phyloP scores from a whole-genome alignment of 2,113 vertebrate species.

The Perccottus glenii region DNA sequence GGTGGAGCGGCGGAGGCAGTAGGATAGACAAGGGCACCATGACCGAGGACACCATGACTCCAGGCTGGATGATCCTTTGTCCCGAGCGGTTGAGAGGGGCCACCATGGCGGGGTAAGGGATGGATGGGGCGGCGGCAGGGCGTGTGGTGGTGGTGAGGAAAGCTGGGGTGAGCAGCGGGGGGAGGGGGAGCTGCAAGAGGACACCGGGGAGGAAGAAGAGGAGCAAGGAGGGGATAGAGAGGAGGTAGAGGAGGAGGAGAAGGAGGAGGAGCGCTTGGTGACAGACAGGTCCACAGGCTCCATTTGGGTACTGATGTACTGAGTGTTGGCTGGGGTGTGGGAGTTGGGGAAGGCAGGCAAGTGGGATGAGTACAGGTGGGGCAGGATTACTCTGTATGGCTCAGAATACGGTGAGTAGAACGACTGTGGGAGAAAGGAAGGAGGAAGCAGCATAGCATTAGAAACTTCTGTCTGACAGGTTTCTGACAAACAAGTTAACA shows the following conservation, averaged over 20 bases:
- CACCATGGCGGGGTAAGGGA: constrained; percentile 85
- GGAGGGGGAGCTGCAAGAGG: constrained; percentile 69
- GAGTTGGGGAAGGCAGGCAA: constrained; percentile 53
- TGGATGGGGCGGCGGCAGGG: constrained; percentile 70
- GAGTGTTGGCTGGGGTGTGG: constrained; percentile 71
- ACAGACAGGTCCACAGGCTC: constrained; percentile 95
- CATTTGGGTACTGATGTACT: constrained; percentile 80
- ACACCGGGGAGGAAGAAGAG: constrained; percentile 79
- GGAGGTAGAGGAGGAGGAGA: constrained; percentile 80
- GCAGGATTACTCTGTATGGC: constrained; percentile 70
- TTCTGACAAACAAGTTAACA: constrained; percentile 14
- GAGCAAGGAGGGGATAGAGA: constrained; percentile 81
- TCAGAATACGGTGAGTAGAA: constrained; percentile 69
- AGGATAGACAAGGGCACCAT: constrained; percentile 90
- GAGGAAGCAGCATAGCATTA: constrained; percentile 46
- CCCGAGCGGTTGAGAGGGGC: constrained; percentile 79
- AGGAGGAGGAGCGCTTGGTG: constrained; percentile 88
- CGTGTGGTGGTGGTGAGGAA: constrained; percentile 73
- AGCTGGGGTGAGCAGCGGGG: constrained; percentile 72
- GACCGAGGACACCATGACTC: constrained; percentile 86
- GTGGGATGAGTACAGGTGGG: constrained; percentile 63
- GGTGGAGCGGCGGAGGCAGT: constrained; percentile 86
- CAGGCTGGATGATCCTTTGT: constrained; percentile 83
- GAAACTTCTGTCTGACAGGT: constrained; percentile 58
- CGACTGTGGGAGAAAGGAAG: constrained; percentile 47